phyloP scores from a whole-genome alignment of 30 jellyfish, hydroid and myxozoan genomes.

The Aurelia sp. region DNA sequence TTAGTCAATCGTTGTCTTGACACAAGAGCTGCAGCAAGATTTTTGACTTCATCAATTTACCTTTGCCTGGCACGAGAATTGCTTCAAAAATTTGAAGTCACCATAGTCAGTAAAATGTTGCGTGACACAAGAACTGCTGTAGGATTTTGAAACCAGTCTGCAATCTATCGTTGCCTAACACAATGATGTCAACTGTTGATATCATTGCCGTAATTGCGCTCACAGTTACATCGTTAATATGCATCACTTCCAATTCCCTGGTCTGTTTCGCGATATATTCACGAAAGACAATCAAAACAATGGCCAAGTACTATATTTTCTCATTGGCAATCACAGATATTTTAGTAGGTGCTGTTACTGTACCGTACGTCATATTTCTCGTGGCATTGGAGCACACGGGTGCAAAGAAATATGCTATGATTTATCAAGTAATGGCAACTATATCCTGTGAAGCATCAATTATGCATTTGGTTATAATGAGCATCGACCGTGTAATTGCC shows the following conservation, averaged over 20 bases:
- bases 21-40: too few species aligned
- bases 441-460: neutral
- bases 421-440: neutral
- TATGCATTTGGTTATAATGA: neutral
- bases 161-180: too few species aligned
- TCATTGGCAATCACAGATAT: constrained; percentile 31
- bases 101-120: too few species aligned
- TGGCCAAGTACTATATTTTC: constrained; percentile 2
- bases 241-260: constrained; percentile 15
- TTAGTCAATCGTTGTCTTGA: too few species aligned
- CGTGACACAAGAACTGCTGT: too few species aligned
- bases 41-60: too few species aligned
- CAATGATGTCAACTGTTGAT: neutral
- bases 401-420: too few species aligned
- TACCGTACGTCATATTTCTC: neutral
- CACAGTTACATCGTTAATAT: neutral
- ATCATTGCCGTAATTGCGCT: neutral
- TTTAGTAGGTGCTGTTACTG: constrained; percentile 9
- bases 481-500: neutral
- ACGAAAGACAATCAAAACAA: neutral
- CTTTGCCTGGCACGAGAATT: too few species aligned
- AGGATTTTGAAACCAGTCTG: too few species aligned
- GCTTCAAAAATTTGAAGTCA: too few species aligned
- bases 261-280: constrained; percentile 1
- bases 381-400: neutral